phyloP scores from a whole-genome alignment of 2,888 invertebrate species.

The Hoplodrina blanda region DNA sequence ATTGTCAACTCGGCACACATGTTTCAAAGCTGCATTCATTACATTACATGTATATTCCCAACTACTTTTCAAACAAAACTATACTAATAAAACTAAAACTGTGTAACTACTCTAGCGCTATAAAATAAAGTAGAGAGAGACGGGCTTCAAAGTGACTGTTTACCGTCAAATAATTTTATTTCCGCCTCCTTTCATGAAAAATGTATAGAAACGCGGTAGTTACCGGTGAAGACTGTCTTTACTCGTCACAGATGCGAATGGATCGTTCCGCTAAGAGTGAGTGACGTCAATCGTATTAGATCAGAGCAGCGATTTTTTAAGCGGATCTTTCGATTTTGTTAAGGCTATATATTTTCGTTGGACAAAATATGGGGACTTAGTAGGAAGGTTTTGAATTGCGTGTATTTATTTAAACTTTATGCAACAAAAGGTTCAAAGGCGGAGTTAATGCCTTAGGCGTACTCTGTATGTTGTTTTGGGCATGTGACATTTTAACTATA shows the following conservation, averaged over 20 bases:
- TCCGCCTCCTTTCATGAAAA: constrained; percentile 44
- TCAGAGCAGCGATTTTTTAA: constrained; percentile 32
- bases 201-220: constrained; percentile 56
- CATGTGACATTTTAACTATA: too few species aligned
- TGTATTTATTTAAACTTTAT: neutral
- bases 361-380: neutral
- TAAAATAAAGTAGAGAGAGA: neutral
- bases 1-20: constrained; percentile 9
- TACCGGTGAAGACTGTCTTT: constrained; percentile 64
- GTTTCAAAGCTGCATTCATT: constrained; percentile 20
- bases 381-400: too few species aligned
- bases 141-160: constrained; percentile 23
- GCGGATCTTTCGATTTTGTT: neutral
- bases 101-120: neutral
- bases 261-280: constrained; percentile 62
- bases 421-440: too few species aligned
- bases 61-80: constrained; percentile 16
- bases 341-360: neutral
- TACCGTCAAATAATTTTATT: constrained; percentile 24
- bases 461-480: too few species aligned
- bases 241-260: constrained; percentile 65
- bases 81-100: constrained; percentile 8
- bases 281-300: constrained; percentile 56
- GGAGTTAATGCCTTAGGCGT: too few species aligned
- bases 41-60: neutral